phyloP scores from a whole-genome alignment of 2,797 vertebrate species.

The Otolemur crassicaudatus region DNA sequence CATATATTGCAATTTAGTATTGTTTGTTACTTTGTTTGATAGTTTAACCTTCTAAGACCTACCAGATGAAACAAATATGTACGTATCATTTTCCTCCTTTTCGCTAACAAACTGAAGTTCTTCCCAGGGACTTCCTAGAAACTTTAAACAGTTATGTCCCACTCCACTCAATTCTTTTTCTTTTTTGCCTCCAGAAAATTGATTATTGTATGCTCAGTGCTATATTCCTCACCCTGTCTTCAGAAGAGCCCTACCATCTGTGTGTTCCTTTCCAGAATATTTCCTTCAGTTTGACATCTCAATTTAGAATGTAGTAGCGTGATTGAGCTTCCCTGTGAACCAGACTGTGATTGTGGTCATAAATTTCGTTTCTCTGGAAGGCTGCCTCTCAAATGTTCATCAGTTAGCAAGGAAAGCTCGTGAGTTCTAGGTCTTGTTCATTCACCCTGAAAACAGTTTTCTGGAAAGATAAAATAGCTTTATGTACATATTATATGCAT shows the following conservation, averaged over 20 bases:
- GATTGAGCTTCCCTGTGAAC: constrained; percentile 64
- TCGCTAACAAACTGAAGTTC: neutral
- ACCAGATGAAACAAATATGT: neutral
- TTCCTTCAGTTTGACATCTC: constrained; percentile 58
- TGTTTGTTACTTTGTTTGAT: neutral
- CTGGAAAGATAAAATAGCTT: constrained; percentile 60
- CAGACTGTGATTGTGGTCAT: constrained; percentile 55
- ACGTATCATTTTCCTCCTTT: neutral
- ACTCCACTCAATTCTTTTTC: neutral
- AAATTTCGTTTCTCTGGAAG: constrained; percentile 62
- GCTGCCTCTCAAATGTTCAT: constrained; percentile 60
- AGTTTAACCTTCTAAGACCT: neutral
- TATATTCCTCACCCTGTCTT: constrained; percentile 60
- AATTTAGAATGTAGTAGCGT: constrained; percentile 62
- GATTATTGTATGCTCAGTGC: neutral
- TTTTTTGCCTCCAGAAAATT: constrained; percentile 18
- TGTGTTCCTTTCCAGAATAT: constrained; percentile 67
- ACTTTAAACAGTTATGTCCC: constrained; percentile 4
- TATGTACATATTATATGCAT: neutral
- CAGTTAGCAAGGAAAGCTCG: constrained; percentile 50
- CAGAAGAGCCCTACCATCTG: constrained; percentile 26
- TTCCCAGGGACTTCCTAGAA: neutral
- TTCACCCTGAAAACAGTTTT: constrained; percentile 50
- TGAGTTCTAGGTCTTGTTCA: constrained; percentile 58
- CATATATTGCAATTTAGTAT: neutral